Evolutionary conservation across 2,888 invertebrate species (phyloP).

Genomic region (Papilio gigon): DNA sequence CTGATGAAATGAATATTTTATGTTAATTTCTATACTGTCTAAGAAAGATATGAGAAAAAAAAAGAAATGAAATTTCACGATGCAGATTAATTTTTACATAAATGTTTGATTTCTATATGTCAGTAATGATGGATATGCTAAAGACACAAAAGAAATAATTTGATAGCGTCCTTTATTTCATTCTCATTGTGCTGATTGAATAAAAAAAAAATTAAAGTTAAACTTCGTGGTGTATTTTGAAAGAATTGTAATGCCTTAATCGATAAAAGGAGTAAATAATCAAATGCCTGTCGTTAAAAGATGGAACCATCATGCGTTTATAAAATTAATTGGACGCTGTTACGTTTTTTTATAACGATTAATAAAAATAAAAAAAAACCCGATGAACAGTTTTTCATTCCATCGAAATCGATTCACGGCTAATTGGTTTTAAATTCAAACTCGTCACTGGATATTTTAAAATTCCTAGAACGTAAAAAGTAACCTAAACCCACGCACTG

Average conservation of each 20-base stretch:
- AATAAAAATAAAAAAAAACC: slow-evolving; percentile 12
- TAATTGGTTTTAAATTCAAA: slow-evolving; percentile 34
- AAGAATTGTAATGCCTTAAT: too few species aligned
- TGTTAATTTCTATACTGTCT: background rate
- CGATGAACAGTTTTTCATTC: slow-evolving; percentile 20
- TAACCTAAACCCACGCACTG: background rate
- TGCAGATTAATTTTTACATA: too few species aligned
- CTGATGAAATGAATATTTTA: slow-evolving; percentile 9
- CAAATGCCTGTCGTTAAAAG: too few species aligned
- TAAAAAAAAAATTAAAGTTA: too few species aligned
- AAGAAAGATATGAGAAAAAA: background rate
- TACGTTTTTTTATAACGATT: slow-evolving; percentile 9
- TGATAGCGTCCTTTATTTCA: too few species aligned
- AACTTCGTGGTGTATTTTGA: too few species aligned
- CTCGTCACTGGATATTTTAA: slow-evolving; percentile 27
- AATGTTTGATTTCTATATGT: too few species aligned
- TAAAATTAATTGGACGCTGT: slow-evolving; percentile 18
- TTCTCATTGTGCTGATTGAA: too few species aligned
- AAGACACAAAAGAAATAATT: too few species aligned
- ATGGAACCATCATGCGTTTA: slow-evolving; percentile 20
- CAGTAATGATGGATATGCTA: too few species aligned
- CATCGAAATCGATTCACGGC: slow-evolving; percentile 18
- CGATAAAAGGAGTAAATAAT: too few species aligned
- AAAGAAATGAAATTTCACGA: too few species aligned
- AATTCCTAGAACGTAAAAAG: background rate